Base-by-base conservation (phyloP, 2,113 vertebrate genomes). In the Clarias batrachus region DNA sequence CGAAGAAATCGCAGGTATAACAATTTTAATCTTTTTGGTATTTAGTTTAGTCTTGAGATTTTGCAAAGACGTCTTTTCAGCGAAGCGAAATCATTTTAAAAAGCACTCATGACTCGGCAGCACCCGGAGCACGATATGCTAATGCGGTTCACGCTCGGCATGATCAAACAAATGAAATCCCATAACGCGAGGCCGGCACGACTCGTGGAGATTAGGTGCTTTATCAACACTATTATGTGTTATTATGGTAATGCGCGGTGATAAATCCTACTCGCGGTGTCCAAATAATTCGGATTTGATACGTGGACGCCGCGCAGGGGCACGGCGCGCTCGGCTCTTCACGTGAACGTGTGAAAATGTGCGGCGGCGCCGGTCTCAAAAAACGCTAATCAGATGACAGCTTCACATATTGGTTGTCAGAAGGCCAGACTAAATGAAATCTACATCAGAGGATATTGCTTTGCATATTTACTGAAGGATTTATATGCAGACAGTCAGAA, bases 371-470 rank as follows among this genome's bases (percentile, higher is more conserved):
- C 27, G 33, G 86, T 86, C 86, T 89, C 85, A 77, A 84, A 82
- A 77, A 84, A 82, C 81, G 37, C 62, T 89, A 87, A 90, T 89
- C 83, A 84, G 86, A 86, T 84, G 88, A 84, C 78, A 83, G 88
- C 59, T 81, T 74, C 74, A 81, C 83, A 82, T 89, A 89, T 87
- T 89, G 84, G 86, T 82, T 89, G 86, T 87, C 80, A 86, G 86
- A 89, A 83, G 78, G 83, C 81, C 86, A 85, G 86, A 56, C 81
- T 83, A 86, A 89, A 86, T 89, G 83, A 90, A 83, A 90, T 84
- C 81, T 89, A 87, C 86, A 89, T 89, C 81, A 82, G 73, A 85
- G 83, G 85, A 87, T 79, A 87, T 90, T 87, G 87, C 81, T 90
- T 77, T 86, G 83, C 88, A 87, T 86, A 87, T 86, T 89, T 89